A percentile compares a stretch with the other conserved stretches of the same genome.
Conservation (phyloP, 2,797 vertebrate species). For the Uromys caudimaculatus region DNA sequence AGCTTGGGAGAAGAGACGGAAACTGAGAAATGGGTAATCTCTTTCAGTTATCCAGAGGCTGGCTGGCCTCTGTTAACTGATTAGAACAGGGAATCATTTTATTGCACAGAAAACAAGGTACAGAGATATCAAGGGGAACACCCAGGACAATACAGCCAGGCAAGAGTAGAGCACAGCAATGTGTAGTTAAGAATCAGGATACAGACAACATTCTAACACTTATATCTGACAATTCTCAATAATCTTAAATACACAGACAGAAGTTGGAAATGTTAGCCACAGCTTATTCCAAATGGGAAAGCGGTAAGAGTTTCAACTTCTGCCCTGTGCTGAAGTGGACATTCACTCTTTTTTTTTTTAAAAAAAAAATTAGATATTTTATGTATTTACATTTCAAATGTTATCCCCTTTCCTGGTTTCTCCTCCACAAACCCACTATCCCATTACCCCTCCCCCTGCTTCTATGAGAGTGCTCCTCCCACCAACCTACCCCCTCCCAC, state of each 20-base stretch:
- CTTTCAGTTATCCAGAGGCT: neutral
- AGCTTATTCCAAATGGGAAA: neutral
- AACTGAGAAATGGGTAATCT: too few species aligned
- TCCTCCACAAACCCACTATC: too few species aligned
- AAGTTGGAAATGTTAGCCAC: neutral
- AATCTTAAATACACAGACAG: neutral
- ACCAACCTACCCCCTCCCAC: too few species aligned
- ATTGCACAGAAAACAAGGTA: neutral
- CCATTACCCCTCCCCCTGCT: too few species aligned
- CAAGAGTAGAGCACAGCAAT: rapidly evolving
- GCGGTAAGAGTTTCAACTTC: neutral
- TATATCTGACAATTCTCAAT: neutral
- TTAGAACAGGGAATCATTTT: neutral
- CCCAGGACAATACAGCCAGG: neutral
- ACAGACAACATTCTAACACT: neutral
- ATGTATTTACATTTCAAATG: too few species aligned
- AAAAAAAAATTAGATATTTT: too few species aligned
- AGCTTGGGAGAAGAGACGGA: neutral
- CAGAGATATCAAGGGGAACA: neutral
- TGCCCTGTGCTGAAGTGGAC: neutral
- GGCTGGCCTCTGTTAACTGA: neutral
- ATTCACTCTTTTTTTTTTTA: neutral
- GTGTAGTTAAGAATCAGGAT: neutral
- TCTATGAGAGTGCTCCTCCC: too few species aligned
- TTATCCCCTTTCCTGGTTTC: too few species aligned